Conservation (phyloP, 1,140 invertebrate species). For the Nixonia krombeini region DNA sequence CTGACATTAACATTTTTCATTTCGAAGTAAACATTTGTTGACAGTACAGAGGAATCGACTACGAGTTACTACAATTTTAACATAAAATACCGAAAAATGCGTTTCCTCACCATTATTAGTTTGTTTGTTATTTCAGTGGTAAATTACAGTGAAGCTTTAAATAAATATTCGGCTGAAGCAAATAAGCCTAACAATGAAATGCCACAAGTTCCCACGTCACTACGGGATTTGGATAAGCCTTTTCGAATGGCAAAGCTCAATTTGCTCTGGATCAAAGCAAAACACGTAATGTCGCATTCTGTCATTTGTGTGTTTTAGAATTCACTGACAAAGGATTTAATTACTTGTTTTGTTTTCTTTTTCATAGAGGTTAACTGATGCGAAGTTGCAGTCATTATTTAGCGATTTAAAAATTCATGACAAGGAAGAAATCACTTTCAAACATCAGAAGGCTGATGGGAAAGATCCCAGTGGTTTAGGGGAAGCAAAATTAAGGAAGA, state of each 20-base stretch:
- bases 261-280: conserved; percentile 86
- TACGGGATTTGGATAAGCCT: conserved; percentile 80
- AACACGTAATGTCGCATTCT: conserved; percentile 74
- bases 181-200: conserved; percentile 71
- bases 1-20: too few relatives aligned
- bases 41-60: too few relatives aligned
- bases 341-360: conserved; percentile 16
- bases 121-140: conserved; percentile 14
- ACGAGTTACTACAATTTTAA: too few relatives aligned
- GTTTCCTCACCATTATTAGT: too few relatives aligned
- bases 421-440: conserved; percentile 89
- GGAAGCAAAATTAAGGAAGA: conserved; percentile 85
- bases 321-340: not conserved
- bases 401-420: conserved; percentile 93
- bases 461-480: conserved; percentile 89
- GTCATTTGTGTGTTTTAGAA: not conserved
- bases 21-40: too few relatives aligned
- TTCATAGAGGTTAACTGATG: conserved; percentile 83
- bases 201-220: conserved; percentile 63
- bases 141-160: conserved; percentile 43
- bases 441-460: conserved; percentile 85
- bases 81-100: too few relatives aligned
- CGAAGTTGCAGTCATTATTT: conserved; percentile 88
- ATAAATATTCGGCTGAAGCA: conserved; percentile 75
- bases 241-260: conserved; percentile 90